A percentile compares a stretch with the other conserved stretches of the same genome.
These are phyloP conservation scores for Delia radicum DNA, from an alignment of 1,140 invertebrate species.

Conservation along the genomic window DNA sequence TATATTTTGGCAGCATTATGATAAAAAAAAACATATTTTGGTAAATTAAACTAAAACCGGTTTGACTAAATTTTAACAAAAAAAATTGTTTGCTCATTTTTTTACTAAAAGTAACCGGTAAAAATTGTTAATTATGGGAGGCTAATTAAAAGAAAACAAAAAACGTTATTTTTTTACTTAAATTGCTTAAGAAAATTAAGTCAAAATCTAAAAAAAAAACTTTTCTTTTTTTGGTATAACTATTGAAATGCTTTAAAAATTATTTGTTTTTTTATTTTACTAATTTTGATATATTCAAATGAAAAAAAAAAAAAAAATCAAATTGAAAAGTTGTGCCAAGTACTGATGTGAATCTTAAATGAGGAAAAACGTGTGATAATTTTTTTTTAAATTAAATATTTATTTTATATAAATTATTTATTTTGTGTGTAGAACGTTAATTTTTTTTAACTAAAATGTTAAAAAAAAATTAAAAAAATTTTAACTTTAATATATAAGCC, in stretches of 20 bases:
- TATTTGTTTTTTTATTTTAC: neutral
- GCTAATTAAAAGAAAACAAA: neutral
- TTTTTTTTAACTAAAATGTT: too few species aligned
- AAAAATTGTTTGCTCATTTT: neutral
- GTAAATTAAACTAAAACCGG: neutral
- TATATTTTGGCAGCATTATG: neutral
- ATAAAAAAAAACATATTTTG: neutral
- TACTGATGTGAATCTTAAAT: neutral
- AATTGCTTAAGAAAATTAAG: neutral
- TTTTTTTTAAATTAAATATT: neutral
- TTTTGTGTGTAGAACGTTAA: neutral
- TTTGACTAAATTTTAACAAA: neutral
- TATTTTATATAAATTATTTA: neutral
- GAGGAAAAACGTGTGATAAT: neutral
- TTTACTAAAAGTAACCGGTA: neutral
- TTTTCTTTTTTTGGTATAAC: too few species aligned
- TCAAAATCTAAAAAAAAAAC: neutral
- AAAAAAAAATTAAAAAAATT: too few species aligned
- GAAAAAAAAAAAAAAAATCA: neutral
- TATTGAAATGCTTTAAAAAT: neutral
- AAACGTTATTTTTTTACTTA: neutral
- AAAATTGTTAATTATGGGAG: neutral
- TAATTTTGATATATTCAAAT: neutral
- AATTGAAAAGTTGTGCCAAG: neutral
- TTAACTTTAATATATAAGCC: too few species aligned